These are phyloP conservation scores for Andrena fulva DNA, from an alignment of 2,888 invertebrate genomes.

Conservation along the genomic window DNA sequence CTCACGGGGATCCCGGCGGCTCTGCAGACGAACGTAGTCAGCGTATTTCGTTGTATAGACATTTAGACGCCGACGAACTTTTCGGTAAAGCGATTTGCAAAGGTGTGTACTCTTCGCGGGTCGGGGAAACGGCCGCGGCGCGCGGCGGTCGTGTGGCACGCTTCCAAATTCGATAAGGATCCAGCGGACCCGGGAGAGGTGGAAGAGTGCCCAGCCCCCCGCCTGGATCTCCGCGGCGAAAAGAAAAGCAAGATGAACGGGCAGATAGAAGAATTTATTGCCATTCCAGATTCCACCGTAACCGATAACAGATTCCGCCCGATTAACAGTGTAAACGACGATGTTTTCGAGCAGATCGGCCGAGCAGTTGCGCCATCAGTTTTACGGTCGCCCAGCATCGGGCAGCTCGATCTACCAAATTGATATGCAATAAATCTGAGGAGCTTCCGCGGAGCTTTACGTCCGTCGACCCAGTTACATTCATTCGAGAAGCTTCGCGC, in stretches of 20 bases:
- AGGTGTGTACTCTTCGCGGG: constrained; percentile 58
- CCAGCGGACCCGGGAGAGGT: constrained; percentile 42
- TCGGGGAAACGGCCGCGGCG: constrained; percentile 16
- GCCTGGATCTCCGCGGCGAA: constrained; percentile 44
- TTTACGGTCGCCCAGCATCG: neutral
- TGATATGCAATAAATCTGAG: neutral
- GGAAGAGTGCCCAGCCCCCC: neutral
- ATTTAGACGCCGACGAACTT: constrained; percentile 56
- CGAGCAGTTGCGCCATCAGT: neutral
- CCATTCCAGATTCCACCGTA: constrained; percentile 39
- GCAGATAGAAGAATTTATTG: constrained; percentile 64
- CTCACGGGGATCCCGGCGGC: constrained; percentile 17
- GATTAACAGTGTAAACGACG: constrained; percentile 48
- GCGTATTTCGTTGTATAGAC: constrained; percentile 51
- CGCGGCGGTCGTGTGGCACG: constrained; percentile 60
- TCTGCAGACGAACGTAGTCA: constrained; percentile 19
- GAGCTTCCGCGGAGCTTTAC: neutral
- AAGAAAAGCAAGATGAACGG: constrained; percentile 63
- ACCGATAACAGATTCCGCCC: constrained; percentile 57
- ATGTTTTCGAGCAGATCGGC: neutral
- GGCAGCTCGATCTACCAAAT: neutral
- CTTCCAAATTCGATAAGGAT: constrained; percentile 70
- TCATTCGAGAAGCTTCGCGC: neutral
- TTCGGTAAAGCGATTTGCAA: constrained; percentile 57
- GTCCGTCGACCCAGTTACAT: constrained; percentile 48